Evolutionary conservation across 2,888 invertebrate genomes (phyloP).

Genomic region (Cotesia congregata): DNA sequence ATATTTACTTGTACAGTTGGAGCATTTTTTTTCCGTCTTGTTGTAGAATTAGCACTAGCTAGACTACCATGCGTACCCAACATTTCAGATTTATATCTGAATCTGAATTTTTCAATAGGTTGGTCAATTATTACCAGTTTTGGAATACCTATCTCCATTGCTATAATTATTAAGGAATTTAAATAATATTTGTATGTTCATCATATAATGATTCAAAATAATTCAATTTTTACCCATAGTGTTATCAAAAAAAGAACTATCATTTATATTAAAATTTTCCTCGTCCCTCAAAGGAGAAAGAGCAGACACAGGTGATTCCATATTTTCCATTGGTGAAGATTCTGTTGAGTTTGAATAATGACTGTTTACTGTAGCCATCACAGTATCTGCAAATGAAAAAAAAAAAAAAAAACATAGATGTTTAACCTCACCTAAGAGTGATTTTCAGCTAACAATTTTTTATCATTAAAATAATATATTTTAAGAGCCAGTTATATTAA

Average conservation of each 20-base stretch:
- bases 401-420: conserved; percentile 35
- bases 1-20: conserved; percentile 81
- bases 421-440: neutral
- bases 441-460: neutral
- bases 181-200: neutral
- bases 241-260: conserved; percentile 37
- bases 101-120: conserved; percentile 85
- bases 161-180: neutral
- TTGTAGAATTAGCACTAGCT: conserved; percentile 76
- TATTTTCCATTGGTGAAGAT: conserved; percentile 50
- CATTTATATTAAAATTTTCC: conserved; percentile 37
- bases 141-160: conserved; percentile 59
- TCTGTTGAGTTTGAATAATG: conserved; percentile 50
- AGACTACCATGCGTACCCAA: conserved; percentile 87
- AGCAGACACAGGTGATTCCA: conserved; percentile 54
- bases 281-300: conserved; percentile 49
- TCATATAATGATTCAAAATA: neutral
- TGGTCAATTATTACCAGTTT: conserved; percentile 78
- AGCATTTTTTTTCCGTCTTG: conserved; percentile 77
- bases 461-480: no score
- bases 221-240: neutral
- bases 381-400: conserved; percentile 37
- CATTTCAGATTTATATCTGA: conserved; percentile 90
- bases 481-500: neutral
- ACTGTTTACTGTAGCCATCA: conserved; percentile 45